These are phyloP conservation scores for Pheucticus melanocephalus DNA, from an alignment of 2,113 vertebrate genomes.

Conservation along the genomic window DNA sequence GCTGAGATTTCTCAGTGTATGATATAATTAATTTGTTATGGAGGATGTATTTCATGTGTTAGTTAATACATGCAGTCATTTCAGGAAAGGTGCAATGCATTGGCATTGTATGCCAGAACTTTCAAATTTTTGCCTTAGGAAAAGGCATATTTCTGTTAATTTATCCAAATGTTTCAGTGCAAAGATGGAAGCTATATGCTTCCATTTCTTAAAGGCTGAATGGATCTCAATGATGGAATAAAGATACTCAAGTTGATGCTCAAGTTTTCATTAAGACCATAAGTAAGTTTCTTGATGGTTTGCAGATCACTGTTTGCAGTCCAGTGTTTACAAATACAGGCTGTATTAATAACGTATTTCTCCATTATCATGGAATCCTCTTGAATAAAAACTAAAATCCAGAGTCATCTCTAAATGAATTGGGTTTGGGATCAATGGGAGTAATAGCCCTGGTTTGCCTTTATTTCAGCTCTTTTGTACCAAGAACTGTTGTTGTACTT, in stretches of 20 bases:
- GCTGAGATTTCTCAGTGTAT: background rate
- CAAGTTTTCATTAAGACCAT: background rate
- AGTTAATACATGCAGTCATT: background rate
- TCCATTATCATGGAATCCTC: background rate
- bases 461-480: background rate
- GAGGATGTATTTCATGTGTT: background rate
- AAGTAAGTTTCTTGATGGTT: background rate
- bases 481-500: background rate
- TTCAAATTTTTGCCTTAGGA: background rate
- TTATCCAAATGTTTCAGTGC: background rate
- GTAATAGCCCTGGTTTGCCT: background rate
- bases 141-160: background rate
- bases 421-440: rapidly evolving
- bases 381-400: background rate
- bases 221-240: background rate
- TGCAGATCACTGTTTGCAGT: background rate
- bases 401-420: background rate
- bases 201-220: background rate
- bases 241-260: background rate
- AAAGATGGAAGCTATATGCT: background rate
- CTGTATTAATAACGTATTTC: background rate
- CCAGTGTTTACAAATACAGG: background rate
- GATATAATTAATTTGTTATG: background rate
- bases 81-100: background rate
- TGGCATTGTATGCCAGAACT: background rate